These are phyloP conservation scores for Cephus rjabovi DNA, from an alignment of 2,888 invertebrate species.

Conservation along the genomic window DNA sequence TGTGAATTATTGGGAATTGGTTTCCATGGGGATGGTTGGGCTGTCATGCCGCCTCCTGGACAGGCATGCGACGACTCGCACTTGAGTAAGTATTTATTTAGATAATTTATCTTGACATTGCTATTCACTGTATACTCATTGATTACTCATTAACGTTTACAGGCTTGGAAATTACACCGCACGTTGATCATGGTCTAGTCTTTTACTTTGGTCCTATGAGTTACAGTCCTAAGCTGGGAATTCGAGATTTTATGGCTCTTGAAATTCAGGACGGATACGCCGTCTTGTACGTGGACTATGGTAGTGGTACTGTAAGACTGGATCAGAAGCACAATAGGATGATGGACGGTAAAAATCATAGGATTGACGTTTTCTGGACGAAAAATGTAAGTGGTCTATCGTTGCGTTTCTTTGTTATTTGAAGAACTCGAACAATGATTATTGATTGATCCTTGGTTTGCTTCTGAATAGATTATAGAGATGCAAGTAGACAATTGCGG, in stretches of 20 bases:
- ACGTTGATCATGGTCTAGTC: constrained; percentile 82
- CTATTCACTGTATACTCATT: not conserved
- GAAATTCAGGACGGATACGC: constrained; percentile 88
- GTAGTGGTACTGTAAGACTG: constrained; percentile 81
- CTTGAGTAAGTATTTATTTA: constrained; percentile 45
- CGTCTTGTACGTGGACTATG: constrained; percentile 87
- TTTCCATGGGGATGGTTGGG: constrained; percentile 92
- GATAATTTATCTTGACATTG: not conserved
- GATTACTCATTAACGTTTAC: constrained; percentile 2
- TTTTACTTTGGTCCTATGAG: constrained; percentile 90
- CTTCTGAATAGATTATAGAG: constrained; percentile 70
- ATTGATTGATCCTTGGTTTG: not conserved
- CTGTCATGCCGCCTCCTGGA: constrained; percentile 86
- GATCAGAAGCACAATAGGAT: constrained; percentile 77
- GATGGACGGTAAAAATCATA: constrained; percentile 88
- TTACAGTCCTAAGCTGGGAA: constrained; percentile 73
- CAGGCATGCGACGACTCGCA: constrained; percentile 87
- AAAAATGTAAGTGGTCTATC: constrained; percentile 60
- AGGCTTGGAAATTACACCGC: constrained; percentile 81
- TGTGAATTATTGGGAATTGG: constrained; percentile 92
- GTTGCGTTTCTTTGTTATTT: not conserved
- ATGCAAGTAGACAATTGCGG: constrained; percentile 84
- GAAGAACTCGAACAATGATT: not conserved
- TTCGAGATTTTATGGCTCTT: constrained; percentile 91
- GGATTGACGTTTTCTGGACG: constrained; percentile 76